phyloP scores from a whole-genome alignment of 2,888 invertebrate genomes.

The Meta bourneti region DNA sequence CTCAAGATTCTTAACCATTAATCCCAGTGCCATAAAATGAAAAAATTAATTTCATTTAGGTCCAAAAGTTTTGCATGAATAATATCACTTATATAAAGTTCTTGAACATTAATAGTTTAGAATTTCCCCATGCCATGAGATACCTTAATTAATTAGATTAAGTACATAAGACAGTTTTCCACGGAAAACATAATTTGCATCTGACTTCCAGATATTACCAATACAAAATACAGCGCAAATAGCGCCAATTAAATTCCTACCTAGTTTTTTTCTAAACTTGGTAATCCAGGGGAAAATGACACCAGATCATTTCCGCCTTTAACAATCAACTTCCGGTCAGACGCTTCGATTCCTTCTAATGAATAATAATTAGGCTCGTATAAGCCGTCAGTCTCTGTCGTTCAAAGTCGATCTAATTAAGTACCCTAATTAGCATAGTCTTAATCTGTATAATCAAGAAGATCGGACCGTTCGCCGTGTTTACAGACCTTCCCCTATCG shows the following conservation, averaged over 20 bases:
- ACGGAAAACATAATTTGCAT: not conserved
- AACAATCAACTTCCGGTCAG: conserved; percentile 46
- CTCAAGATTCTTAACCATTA: too few relatives aligned
- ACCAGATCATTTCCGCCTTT: conserved; percentile 2
- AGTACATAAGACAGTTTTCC: not conserved
- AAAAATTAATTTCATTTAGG: too few relatives aligned
- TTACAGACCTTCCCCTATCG: conserved; percentile 44
- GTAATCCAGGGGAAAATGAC: not conserved
- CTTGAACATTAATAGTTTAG: too few relatives aligned
- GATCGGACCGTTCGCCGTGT: conserved; percentile 44
- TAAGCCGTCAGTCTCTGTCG: conserved; percentile 36
- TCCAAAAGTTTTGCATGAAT: too few relatives aligned
- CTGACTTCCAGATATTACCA: not conserved
- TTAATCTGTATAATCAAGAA: conserved; percentile 65
- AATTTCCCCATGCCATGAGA: too few relatives aligned
- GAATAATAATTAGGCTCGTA: conserved; percentile 53
- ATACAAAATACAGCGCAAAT: not conserved
- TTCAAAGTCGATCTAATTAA: conserved; percentile 59
- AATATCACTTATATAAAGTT: too few relatives aligned
- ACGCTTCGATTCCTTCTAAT: conserved; percentile 37
- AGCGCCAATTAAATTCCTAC: not conserved
- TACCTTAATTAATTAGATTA: too few relatives aligned
- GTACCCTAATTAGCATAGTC: conserved; percentile 66
- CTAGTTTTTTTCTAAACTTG: not conserved
- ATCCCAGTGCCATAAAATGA: too few relatives aligned